phyloP scores from a whole-genome alignment of 2,113 vertebrate genomes.

The Podocnemis expansa region DNA sequence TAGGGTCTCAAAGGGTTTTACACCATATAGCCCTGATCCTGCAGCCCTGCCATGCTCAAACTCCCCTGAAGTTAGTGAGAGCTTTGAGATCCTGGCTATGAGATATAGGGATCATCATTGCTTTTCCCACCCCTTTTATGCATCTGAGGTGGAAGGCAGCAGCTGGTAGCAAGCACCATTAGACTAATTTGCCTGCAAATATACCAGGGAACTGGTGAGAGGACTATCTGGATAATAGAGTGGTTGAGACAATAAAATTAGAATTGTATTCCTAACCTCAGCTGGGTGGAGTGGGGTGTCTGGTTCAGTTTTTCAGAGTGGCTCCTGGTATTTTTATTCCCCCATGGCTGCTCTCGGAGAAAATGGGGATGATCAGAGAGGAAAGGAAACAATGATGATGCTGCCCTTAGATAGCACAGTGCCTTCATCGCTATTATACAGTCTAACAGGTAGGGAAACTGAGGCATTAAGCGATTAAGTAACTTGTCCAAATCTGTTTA shows the following conservation, averaged over 20 bases:
- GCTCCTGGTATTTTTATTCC: constrained; percentile 44
- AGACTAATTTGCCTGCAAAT: constrained; percentile 25
- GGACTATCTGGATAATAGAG: constrained; percentile 52
- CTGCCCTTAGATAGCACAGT: rapidly evolving
- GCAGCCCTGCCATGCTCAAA: not conserved
- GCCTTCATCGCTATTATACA: not conserved
- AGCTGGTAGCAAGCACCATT: constrained; percentile 29
- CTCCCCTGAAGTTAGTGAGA: not conserved
- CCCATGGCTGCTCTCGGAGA: not conserved
- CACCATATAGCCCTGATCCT: not conserved
- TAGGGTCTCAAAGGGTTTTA: not conserved
- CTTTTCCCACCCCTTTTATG: not conserved
- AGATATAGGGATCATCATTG: not conserved
- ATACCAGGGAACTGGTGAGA: not conserved
- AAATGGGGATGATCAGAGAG: not conserved
- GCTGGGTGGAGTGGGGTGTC: constrained; percentile 30
- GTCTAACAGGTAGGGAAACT: not conserved
- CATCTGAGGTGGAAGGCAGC: constrained; percentile 4
- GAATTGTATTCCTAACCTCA: constrained; percentile 12
- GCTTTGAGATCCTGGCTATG: not conserved
- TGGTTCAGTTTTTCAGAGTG: constrained; percentile 1
- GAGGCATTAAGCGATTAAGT: not conserved
- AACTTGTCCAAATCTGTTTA: not conserved
- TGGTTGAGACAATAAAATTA: constrained; percentile 66
- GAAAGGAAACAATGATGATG: not conserved